These are phyloP conservation scores for Cisticola juncidis DNA, from an alignment of 2,113 vertebrate species.

Conservation along the genomic window DNA sequence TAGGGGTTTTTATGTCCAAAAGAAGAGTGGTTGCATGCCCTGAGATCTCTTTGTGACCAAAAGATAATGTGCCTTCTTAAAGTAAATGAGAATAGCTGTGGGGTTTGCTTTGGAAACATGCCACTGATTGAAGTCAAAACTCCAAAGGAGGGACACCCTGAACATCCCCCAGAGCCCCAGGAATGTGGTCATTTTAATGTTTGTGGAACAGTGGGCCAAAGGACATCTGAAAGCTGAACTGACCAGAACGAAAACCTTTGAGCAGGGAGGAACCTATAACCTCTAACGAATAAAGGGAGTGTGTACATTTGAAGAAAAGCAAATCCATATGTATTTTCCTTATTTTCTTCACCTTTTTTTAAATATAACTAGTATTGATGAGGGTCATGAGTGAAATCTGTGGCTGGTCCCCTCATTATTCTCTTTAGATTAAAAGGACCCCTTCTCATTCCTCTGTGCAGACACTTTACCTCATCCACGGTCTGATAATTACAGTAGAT, in stretches of 20 bases:
- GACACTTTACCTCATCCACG: not conserved
- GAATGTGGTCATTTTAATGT: not conserved
- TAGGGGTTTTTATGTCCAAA: not conserved
- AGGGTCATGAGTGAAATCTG: not conserved
- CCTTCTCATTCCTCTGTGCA: not conserved
- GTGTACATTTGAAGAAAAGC: not conserved
- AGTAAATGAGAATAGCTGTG: not conserved
- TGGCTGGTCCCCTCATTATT: not conserved
- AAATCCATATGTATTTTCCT: not conserved
- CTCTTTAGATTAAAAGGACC: not conserved
- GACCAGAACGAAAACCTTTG: not conserved
- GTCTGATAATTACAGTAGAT: not conserved
- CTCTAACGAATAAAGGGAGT: not conserved
- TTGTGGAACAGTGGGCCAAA: not conserved
- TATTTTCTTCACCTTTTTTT: not conserved
- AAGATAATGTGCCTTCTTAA: not conserved
- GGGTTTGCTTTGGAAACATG: not conserved
- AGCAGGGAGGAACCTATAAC: accelerated
- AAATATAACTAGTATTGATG: not conserved
- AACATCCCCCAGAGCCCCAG: not conserved
- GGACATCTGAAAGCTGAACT: not conserved
- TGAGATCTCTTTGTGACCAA: not conserved
- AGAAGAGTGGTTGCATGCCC: not conserved
- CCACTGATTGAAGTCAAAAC: not conserved
- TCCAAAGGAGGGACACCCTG: not conserved